Evolutionary conservation across 1,140 invertebrate genomes (phyloP).

Genomic region (Telenomus remus): DNA sequence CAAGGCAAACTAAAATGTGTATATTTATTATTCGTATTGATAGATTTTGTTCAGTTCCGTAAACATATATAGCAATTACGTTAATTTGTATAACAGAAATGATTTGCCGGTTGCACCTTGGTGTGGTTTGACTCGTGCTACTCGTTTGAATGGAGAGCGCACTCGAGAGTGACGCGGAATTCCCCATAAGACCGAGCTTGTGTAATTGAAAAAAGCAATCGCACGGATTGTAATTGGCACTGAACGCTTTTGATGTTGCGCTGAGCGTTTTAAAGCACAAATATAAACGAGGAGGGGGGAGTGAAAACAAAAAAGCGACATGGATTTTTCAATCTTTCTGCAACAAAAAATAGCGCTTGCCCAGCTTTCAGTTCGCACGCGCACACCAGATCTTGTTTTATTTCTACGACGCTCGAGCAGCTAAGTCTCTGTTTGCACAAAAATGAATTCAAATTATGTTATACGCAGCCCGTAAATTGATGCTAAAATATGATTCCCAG

Average conservation of each 20-base stretch:
- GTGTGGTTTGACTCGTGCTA: conserved; percentile 3
- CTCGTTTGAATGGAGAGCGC: conserved; percentile 26
- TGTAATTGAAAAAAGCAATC: conserved; percentile 49
- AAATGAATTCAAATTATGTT: conserved; percentile 25
- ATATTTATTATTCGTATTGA: neutral
- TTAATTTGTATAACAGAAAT: conserved; percentile 32
- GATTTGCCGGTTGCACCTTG: conserved; percentile 14
- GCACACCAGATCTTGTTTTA: conserved; percentile 21
- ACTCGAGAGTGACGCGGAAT: conserved; percentile 9
- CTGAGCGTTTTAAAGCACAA: conserved; percentile 16
- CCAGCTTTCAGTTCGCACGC: conserved; percentile 28
- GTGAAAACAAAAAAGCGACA: conserved; percentile 19
- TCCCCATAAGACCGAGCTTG: conserved; percentile 30
- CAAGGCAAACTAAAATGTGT: too few relatives aligned
- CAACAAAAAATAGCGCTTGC: conserved; percentile 11
- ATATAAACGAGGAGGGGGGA: conserved; percentile 25
- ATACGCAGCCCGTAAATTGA: conserved; percentile 10
- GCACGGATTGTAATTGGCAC: conserved; percentile 45
- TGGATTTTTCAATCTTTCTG: conserved; percentile 25
- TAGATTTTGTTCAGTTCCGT: conserved; percentile 24
- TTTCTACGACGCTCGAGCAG: conserved; percentile 29
- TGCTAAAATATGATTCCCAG: conserved; percentile 11
- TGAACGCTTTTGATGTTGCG: conserved; percentile 50
- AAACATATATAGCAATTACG: conserved; percentile 22
- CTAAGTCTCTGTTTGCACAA: conserved; percentile 15